Evolutionary conservation across 2,888 invertebrate species (phyloP).

Genomic region (Dioctria linearis): DNA sequence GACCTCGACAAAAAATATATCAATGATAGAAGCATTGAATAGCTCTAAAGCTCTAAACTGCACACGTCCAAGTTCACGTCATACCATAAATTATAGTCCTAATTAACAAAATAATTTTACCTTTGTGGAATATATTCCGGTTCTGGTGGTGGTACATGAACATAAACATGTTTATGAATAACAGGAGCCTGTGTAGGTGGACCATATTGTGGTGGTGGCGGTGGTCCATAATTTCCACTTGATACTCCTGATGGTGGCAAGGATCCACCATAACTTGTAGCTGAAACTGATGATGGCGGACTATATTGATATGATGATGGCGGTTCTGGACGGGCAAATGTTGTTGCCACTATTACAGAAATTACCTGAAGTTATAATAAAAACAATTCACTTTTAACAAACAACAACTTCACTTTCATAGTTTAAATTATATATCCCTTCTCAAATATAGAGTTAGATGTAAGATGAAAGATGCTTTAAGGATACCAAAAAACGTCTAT

Average conservation of each 20-base stretch:
- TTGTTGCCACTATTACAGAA: constrained; percentile 60
- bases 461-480: neutral
- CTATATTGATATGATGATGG: constrained; percentile 64
- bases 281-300: constrained; percentile 70
- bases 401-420: neutral
- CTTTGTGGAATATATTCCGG: constrained; percentile 82
- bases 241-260: constrained; percentile 57
- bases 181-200: constrained; percentile 82
- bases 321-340: constrained; percentile 62
- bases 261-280: constrained; percentile 52
- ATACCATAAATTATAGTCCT: too few relatives aligned
- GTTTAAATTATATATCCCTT: neutral
- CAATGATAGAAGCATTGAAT: too few relatives aligned
- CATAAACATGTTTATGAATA: constrained; percentile 92
- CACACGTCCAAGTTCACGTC: too few relatives aligned
- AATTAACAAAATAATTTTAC: constrained; percentile 64
- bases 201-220: constrained; percentile 76
- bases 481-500: constrained; percentile 37
- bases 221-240: constrained; percentile 72
- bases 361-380: constrained; percentile 13
- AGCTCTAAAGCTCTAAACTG: too few relatives aligned
- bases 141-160: constrained; percentile 91
- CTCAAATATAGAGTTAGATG: too few relatives aligned
- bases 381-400: neutral
- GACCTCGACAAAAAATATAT: too few relatives aligned